Conservation (phyloP, 2,888 invertebrate genomes). For the Nomada hirtipes region DNA sequence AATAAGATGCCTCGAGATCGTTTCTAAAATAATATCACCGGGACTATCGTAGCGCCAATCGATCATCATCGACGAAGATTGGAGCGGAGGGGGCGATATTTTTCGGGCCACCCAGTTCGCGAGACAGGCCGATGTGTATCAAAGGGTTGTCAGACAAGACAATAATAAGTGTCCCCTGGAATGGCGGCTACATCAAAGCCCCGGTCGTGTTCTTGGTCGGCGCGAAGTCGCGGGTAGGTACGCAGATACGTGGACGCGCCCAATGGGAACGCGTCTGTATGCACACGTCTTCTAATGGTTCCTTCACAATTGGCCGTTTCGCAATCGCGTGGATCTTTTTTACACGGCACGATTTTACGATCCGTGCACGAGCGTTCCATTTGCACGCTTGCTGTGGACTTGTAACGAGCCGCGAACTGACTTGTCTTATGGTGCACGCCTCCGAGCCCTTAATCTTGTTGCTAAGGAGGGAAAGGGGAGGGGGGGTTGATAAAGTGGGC, state of each 20-base stretch:
- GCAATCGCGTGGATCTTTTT: slow-evolving; percentile 49
- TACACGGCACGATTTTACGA: slow-evolving; percentile 23
- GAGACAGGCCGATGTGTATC: slow-evolving; percentile 22
- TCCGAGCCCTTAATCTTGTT: background rate
- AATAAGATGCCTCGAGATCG: too few species aligned
- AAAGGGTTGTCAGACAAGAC: slow-evolving; percentile 48
- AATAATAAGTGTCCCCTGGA: slow-evolving; percentile 83
- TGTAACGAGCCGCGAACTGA: background rate
- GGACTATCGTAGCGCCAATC: background rate
- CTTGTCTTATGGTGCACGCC: background rate
- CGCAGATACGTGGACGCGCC: slow-evolving; percentile 79
- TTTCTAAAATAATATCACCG: too few species aligned
- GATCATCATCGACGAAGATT: background rate
- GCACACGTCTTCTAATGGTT: slow-evolving; percentile 75
- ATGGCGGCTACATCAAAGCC: slow-evolving; percentile 83
- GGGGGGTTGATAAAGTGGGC: background rate
- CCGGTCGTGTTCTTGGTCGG: slow-evolving; percentile 65
- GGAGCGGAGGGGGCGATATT: background rate
- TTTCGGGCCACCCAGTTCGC: slow-evolving; percentile 25
- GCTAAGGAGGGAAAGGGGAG: background rate
- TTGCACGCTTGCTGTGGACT: slow-evolving; percentile 2
- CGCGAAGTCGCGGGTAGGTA: slow-evolving; percentile 75
- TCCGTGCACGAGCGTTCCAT: slow-evolving; percentile 21
- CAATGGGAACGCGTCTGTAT: slow-evolving; percentile 75
- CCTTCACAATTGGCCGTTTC: slow-evolving; percentile 70